Conservation (phyloP, 2,888 invertebrate species). For the Synergus itoensis region DNA sequence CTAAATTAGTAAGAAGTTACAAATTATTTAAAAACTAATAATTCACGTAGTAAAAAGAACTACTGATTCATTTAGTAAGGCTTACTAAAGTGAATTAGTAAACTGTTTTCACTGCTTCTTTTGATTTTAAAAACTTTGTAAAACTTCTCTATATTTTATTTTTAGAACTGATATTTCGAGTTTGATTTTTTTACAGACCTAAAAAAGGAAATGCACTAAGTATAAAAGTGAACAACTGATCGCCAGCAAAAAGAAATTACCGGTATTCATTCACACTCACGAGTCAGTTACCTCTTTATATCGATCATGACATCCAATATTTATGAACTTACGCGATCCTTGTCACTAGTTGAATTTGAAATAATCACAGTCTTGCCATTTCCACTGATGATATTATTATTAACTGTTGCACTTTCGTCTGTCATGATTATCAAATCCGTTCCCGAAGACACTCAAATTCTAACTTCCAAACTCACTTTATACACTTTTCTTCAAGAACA, state of each 20-base stretch:
- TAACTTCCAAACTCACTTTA: not conserved
- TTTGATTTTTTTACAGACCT: slow-evolving; percentile 32
- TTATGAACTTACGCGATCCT: slow-evolving; percentile 45
- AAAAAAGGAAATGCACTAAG: not conserved
- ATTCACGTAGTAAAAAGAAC: too few species aligned
- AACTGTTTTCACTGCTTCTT: too few species aligned
- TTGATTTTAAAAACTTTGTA: too few species aligned
- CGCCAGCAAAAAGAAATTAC: not conserved
- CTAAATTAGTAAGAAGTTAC: too few species aligned
- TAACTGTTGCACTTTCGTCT: slow-evolving; percentile 40
- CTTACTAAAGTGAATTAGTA: too few species aligned
- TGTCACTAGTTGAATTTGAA: slow-evolving; percentile 40
- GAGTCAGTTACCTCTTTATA: not conserved
- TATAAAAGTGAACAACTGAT: not conserved
- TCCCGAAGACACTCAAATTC: slow-evolving; percentile 9
- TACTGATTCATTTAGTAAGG: too few species aligned
- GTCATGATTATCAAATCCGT: slow-evolving; percentile 16
- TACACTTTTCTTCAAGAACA: not conserved
- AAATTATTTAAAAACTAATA: too few species aligned
- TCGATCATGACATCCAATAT: not conserved
- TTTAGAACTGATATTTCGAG: not conserved
- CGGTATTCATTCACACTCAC: not conserved
- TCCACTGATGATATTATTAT: slow-evolving; percentile 45
- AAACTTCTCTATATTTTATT: too few species aligned
- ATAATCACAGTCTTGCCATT: slow-evolving; percentile 44